Evolutionary conservation across 2,888 invertebrate genomes (phyloP).

Genomic region (Agrypnus murinus): DNA sequence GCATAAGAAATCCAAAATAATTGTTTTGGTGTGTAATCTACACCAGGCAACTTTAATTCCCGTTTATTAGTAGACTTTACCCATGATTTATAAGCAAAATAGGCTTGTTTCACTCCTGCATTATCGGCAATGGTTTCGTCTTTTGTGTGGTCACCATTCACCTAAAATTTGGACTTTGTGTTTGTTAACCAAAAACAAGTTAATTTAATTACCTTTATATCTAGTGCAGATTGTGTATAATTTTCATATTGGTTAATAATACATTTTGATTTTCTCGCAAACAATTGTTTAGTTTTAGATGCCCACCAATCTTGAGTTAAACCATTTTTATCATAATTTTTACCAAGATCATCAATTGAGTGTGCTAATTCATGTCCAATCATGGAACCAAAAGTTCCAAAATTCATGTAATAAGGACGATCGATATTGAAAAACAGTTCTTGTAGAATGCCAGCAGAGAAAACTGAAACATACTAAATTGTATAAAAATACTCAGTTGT

Average conservation of each 20-base stretch:
- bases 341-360: conserved; percentile 77
- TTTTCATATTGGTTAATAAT: conserved; percentile 93
- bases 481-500: background rate
- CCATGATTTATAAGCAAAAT: conserved; percentile 88
- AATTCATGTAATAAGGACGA: conserved; percentile 90
- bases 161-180: conserved; percentile 71
- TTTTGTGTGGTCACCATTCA: conserved; percentile 93
- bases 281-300: conserved; percentile 88
- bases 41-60: conserved; percentile 80
- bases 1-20: conserved; percentile 90
- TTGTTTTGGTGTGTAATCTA: conserved; percentile 79
- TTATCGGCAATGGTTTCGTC: conserved; percentile 97
- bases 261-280: conserved; percentile 85
- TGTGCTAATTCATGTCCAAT: conserved; percentile 92
- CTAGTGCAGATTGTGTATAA: conserved; percentile 82
- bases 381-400: conserved; percentile 88
- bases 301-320: conserved; percentile 73
- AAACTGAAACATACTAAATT: conserved; percentile 74
- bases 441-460: conserved; percentile 91
- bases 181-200: background rate
- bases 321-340: conserved; percentile 14
- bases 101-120: conserved; percentile 93
- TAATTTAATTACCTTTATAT: conserved; percentile 72
- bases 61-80: conserved; percentile 75
- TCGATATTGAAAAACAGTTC: conserved; percentile 88